Percentiles rank a stretch among this genome's conserved stretches.
Conservation (phyloP, 2,797 vertebrate genomes). For the Anas bahamensis region DNA sequence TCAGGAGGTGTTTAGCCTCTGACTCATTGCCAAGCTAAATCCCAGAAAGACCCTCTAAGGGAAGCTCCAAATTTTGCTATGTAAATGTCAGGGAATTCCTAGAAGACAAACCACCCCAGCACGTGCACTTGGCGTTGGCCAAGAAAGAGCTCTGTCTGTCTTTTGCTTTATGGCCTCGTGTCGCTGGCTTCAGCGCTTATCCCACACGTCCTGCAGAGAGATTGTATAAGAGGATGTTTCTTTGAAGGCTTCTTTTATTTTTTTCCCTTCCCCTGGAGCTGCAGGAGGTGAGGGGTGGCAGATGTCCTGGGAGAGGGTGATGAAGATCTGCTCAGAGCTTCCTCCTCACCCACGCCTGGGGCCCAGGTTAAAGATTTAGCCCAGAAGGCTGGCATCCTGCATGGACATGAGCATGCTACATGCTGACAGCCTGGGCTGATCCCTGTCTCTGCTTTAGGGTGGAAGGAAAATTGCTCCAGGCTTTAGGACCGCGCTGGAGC, state of each 20-base stretch:
- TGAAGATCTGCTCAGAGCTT: neutral
- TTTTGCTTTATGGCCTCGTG: neutral
- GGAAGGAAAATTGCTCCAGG: neutral
- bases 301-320: neutral
- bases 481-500: neutral
- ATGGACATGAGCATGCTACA: neutral
- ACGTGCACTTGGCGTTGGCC: accelerated
- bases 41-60: neutral
- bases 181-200: neutral
- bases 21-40: neutral
- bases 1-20: neutral
- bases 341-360: neutral
- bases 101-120: neutral
- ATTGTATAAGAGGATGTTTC: neutral
- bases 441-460: neutral
- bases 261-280: neutral
- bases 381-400: neutral
- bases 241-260: neutral
- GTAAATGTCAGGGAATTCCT: neutral
- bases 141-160: neutral
- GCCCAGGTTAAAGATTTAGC: neutral
- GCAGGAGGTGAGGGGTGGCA: neutral
- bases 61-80: neutral
- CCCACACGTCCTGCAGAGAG: accelerated
- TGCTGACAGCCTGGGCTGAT: neutral